Evolutionary conservation across 2,888 invertebrate genomes (phyloP).

Genomic region (Trichogramma dendrolimi): DNA sequence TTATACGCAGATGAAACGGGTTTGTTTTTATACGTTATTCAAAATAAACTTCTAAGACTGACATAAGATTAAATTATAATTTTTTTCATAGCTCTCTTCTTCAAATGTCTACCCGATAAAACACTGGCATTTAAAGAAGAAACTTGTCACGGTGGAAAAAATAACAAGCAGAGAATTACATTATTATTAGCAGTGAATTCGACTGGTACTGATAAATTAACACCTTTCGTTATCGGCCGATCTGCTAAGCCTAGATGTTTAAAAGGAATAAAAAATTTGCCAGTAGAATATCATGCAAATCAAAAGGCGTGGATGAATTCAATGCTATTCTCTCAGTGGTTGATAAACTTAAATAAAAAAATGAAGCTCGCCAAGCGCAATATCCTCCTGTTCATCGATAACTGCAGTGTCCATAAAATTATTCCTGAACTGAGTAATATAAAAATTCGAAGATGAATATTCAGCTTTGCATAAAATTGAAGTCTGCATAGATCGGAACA

Average conservation of each 20-base stretch:
- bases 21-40: too few species aligned
- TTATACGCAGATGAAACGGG: too few species aligned
- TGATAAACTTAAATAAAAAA: background rate
- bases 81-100: constrained; percentile 32
- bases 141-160: constrained; percentile 43
- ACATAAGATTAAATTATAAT: too few species aligned
- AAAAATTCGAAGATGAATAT: background rate
- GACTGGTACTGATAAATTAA: constrained; percentile 42
- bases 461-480: too few species aligned
- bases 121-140: constrained; percentile 36
- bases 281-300: constrained; percentile 39
- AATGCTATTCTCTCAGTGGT: constrained; percentile 28
- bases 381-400: background rate
- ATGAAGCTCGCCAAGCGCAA: background rate
- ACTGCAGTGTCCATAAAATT: background rate
- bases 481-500: too few species aligned
- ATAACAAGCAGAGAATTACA: constrained; percentile 42
- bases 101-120: constrained; percentile 35
- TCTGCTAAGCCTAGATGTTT: constrained; percentile 34
- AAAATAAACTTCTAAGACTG: too few species aligned
- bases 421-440: background rate
- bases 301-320: constrained; percentile 45
- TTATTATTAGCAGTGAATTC: constrained; percentile 40
- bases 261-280: constrained; percentile 31
- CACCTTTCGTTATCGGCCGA: constrained; percentile 42